A percentile compares a stretch with the other conserved stretches of the same genome.
Evolutionary conservation across 2,797 vertebrate species (phyloP).

Genomic region (Peromyscus attwateri): DNA sequence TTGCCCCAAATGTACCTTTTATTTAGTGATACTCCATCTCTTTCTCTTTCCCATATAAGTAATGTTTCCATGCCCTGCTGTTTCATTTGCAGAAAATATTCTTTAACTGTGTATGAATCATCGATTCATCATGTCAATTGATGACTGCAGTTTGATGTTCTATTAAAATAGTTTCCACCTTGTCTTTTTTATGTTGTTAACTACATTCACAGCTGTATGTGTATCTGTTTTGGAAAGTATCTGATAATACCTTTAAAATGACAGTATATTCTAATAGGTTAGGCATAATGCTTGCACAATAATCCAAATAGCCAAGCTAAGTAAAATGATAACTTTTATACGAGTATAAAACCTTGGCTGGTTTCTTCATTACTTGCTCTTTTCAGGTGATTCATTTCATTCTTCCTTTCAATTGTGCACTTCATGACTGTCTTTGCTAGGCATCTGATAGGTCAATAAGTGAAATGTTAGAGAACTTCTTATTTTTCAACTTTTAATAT

Average conservation of each 20-base stretch:
- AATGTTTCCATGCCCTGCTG: not conserved
- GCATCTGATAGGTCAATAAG: not conserved
- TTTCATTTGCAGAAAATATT: constrained; percentile 5
- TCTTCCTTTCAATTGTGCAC: not conserved
- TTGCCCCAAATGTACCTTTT: not conserved
- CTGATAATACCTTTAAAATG: not conserved
- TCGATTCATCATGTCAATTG: not conserved
- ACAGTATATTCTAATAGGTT: constrained; percentile 2
- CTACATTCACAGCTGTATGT: constrained; percentile 15
- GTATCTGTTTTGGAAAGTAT: constrained; percentile 11
- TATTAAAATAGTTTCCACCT: constrained; percentile 25
- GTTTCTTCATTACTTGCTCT: constrained; percentile 11
- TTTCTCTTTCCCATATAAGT: not conserved
- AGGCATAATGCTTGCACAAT: not conserved
- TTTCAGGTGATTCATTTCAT: constrained; percentile 46
- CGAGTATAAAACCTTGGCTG: not conserved
- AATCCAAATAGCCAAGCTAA: constrained; percentile 18
- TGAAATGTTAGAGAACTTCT: not conserved
- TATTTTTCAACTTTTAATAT: constrained; percentile 42
- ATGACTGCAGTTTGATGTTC: not conserved
- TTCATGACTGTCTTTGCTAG: not conserved
- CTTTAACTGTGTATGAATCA: constrained; percentile 17
- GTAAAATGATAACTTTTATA: constrained; percentile 28
- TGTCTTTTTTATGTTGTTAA: constrained; percentile 22
- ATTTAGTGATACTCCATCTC: not conserved